These are phyloP conservation scores for Trematomus bernacchii DNA, from an alignment of 2,797 vertebrate species.

Conservation along the genomic window DNA sequence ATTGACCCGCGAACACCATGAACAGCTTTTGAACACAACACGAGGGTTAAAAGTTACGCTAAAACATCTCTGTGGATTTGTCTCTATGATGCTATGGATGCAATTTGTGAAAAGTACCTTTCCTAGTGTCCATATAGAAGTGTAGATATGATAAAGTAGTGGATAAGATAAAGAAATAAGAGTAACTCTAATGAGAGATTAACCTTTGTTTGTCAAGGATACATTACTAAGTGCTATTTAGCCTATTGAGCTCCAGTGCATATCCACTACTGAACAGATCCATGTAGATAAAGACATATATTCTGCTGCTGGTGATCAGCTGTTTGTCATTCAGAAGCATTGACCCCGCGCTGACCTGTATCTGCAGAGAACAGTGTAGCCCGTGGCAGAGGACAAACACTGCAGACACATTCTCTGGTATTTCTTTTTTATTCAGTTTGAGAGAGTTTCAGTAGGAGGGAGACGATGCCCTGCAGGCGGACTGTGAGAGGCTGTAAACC, in stretches of 20 bases:
- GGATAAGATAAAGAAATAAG: background rate
- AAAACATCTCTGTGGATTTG: background rate
- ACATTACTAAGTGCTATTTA: slow-evolving; percentile 23
- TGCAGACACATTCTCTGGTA: slow-evolving; percentile 66
- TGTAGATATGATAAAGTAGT: background rate
- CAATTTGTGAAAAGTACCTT: background rate
- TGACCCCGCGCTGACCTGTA: slow-evolving; percentile 69
- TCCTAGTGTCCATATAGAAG: too few relatives aligned
- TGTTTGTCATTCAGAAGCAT: slow-evolving; percentile 56
- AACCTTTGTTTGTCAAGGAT: slow-evolving; percentile 34
- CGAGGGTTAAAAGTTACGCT: too few relatives aligned
- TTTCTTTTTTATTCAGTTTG: slow-evolving; percentile 69
- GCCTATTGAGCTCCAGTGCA: slow-evolving; percentile 19
- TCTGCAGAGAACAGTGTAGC: slow-evolving; percentile 62
- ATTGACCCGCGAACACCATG: too few relatives aligned
- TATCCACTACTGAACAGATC: slow-evolving; percentile 6
- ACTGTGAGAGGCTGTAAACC: slow-evolving; percentile 34
- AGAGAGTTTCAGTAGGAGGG: slow-evolving; percentile 62
- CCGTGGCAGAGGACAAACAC: slow-evolving; percentile 48
- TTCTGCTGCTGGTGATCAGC: slow-evolving; percentile 45
- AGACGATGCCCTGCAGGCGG: slow-evolving; percentile 57
- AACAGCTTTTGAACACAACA: too few relatives aligned
- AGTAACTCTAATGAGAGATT: slow-evolving; percentile 15
- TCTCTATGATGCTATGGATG: background rate
- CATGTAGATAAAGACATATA: slow-evolving; percentile 27